phyloP scores from a whole-genome alignment of 2,797 vertebrate species.

The Lophius americanus region DNA sequence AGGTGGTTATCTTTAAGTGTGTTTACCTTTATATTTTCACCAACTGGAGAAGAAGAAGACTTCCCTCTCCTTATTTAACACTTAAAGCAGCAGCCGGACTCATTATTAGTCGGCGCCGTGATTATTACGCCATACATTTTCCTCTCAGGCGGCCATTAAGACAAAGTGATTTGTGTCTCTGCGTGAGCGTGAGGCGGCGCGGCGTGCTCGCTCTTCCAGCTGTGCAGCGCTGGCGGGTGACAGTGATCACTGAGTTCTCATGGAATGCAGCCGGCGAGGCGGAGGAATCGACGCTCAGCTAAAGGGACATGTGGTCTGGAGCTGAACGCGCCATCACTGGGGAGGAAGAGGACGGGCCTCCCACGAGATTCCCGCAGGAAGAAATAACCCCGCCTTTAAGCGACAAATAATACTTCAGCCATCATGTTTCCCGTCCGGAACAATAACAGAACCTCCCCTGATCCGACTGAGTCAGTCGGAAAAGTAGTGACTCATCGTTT shows the following conservation, averaged over 20 bases:
- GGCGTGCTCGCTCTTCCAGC: constrained; percentile 21
- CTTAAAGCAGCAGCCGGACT: constrained; percentile 50
- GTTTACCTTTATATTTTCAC: constrained; percentile 26
- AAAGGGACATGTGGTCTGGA: constrained; percentile 31
- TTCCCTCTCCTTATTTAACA: constrained; percentile 39
- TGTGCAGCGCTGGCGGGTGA: constrained; percentile 58
- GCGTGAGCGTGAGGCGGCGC: constrained; percentile 46
- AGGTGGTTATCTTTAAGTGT: too few relatives aligned
- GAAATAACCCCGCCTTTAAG: constrained; percentile 24
- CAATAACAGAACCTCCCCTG: constrained; percentile 31
- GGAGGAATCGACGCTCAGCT: constrained; percentile 57
- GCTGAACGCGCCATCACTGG: constrained; percentile 52
- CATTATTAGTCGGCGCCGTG: constrained; percentile 65
- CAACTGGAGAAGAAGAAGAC: constrained; percentile 34
- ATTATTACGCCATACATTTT: constrained; percentile 63
- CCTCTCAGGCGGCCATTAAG: constrained; percentile 60
- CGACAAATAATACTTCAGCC: not conserved
- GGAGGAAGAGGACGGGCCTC: constrained; percentile 28
- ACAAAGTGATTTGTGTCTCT: constrained; percentile 66
- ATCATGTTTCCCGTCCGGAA: constrained; percentile 51
- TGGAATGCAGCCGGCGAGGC: constrained; percentile 60
- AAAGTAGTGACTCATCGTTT: constrained; percentile 73
- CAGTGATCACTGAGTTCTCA: constrained; percentile 63
- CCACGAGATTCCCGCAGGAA: constrained; percentile 47
- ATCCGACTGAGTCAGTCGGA: constrained; percentile 14